Percentiles rank a stretch among this genome's conserved stretches.
These are phyloP conservation scores for Odontomachus brunneus DNA, from an alignment of 1,140 invertebrate species.

Conservation along the genomic window DNA sequence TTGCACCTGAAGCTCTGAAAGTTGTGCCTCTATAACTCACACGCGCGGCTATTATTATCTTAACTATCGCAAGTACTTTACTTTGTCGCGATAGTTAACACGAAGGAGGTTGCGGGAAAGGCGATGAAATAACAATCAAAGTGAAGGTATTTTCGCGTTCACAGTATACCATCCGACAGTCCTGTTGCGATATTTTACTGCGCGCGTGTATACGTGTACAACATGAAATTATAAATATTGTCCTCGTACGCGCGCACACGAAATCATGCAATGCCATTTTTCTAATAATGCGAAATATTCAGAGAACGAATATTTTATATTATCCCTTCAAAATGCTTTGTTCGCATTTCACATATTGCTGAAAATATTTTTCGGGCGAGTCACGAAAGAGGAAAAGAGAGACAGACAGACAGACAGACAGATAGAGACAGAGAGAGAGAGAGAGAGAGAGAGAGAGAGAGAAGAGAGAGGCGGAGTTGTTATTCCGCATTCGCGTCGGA, in stretches of 20 bases:
- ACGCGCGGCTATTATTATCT: background rate
- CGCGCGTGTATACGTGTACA: too few relatives aligned
- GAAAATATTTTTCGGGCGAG: slow-evolving; percentile 19
- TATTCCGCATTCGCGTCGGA: slow-evolving; percentile 34
- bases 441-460: too few relatives aligned
- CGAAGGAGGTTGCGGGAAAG: background rate
- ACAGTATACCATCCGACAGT: background rate
- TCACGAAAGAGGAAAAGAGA: background rate
- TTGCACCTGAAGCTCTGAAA: background rate
- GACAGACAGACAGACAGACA: background rate
- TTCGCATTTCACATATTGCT: background rate
- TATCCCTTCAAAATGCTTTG: background rate
- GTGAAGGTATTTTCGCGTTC: background rate
- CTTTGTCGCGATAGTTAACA: background rate
- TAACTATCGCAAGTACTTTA: background rate
- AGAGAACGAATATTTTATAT: background rate
- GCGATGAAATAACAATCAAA: background rate
- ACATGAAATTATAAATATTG: background rate
- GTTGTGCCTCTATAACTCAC: background rate
- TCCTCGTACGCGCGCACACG: too few relatives aligned
- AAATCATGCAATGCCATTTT: background rate
- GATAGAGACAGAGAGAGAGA: background rate
- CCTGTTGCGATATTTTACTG: background rate
- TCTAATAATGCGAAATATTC: background rate
- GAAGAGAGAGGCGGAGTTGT: background rate